Conservation (phyloP, 2,888 invertebrate genomes). For the Drosophila picticornis region DNA sequence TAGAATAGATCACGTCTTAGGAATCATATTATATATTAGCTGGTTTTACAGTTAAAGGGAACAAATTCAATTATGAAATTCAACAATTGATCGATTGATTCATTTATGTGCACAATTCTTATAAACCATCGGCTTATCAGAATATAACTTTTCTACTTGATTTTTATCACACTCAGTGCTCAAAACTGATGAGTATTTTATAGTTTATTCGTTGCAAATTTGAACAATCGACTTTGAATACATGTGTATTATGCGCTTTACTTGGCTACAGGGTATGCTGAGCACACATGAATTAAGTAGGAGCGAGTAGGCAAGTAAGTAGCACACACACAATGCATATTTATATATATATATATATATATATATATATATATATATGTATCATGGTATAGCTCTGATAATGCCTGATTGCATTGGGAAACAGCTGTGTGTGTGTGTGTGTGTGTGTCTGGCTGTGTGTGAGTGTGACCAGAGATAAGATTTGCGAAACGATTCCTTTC, state of each 20-base stretch:
- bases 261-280: slow-evolving; percentile 9
- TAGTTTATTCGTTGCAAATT: background rate
- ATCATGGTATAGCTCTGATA: slow-evolving; percentile 57
- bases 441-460: background rate
- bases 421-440: slow-evolving; percentile 7
- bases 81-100: background rate
- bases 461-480: slow-evolving; percentile 65
- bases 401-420: slow-evolving; percentile 68
- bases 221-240: background rate
- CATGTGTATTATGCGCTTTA: background rate
- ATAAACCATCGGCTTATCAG: no score
- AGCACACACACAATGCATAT: slow-evolving; percentile 38
- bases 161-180: no score
- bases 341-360: slow-evolving; percentile 6
- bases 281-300: slow-evolving; percentile 10
- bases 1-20: background rate
- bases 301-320: no score
- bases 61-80: background rate
- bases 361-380: slow-evolving; percentile 4
- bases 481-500: no score
- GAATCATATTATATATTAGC: background rate
- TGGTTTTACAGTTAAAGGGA: no score
- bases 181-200: background rate
- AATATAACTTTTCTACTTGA: no score
- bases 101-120: no score